Base-by-base conservation (phyloP, 2,113 vertebrate genomes). In the Hippolais icterina region DNA sequence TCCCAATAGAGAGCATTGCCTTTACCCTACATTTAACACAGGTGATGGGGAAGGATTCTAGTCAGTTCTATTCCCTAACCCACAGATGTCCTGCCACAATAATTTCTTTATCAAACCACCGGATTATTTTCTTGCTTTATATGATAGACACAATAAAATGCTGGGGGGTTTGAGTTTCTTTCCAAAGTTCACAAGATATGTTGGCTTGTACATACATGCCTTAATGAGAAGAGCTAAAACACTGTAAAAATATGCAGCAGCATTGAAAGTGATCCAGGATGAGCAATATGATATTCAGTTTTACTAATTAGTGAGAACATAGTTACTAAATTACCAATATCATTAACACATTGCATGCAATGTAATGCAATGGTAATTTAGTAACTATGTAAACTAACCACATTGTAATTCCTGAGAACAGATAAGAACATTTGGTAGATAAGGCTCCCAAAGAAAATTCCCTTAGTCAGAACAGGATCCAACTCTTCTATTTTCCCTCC, bases 201-300 rank as follows among this genome's bases (percentile, higher is more conserved):
- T 39, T 92, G 80, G 86, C 94, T 89, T 97, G 94, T 71, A 83
- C 41, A 39, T 53, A 92, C 95, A 83, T 11, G 93, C 44, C 87
- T 50, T 93, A 90, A 93, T 88, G 66, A 96, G 84, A 72, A 79
- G 59, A 94, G 76, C 35, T 95, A 89, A 83, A 89, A 84, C 72
- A 66, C 49, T 79, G 64, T 56, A 85, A 91, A 93, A 83, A 59
- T 47, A 70, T 44, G 82, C 70, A 72, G 72, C 80, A 96, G 57
- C 77, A 78, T 68, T 96, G 96, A 95, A 95, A 96, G 88, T 42
- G 76, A 95, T 97, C 93, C 96, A 97, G 86, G 49, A 96, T 94
- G 88, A 97, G 93, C 93, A 96, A 93, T 33, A 56, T 1, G 3
- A 89, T 90, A 83, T 53, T 71, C 94, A 96, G 76, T 69, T 90